Base-by-base conservation (phyloP, 1,140 invertebrate species). In the Drosophila prosaltans region DNA sequence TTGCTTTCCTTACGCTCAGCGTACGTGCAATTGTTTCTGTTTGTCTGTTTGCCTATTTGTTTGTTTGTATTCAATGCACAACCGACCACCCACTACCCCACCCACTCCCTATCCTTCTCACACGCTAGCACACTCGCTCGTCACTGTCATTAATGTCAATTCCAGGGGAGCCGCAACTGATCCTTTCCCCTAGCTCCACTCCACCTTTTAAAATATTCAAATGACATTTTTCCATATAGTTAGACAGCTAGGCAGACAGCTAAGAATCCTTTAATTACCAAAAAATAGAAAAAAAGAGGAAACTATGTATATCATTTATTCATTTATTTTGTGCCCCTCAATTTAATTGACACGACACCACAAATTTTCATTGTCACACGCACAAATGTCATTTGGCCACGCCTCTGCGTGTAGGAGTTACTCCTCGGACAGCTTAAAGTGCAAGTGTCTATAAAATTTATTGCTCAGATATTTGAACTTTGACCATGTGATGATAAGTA, bases 61-160 rank as follows among this genome's bases (percentile, higher is more conserved):
- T 70, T 85, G 81, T 84, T 72, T 74, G 80, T 81, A 51, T 51
- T 79, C 76, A 60, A 69, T 51, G 67, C 63, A 60, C 76, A 69
- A 63, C 68, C 69, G 74, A 63, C 68, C 65, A 69, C 73, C 67
- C 69, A 80, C 66, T 57, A 78, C 80, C 72, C 4, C 41, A 4
- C n/a, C 43, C 10, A 1, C 43, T 7, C 24, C 8, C 7, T 26
- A 7, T 21, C 45, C 8, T 51, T 3, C 7, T 9, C 28, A 30
- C 16, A 6, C 43, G 45, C 16, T 48, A 2, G 7, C 16, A 16
- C 16, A 16, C 45, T 26, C 45, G 74, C 80, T 89, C 84, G 77
- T 88, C 83, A 88, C 80, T 88, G 83, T 89, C 83, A 88, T 88
- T 88, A 88, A 89, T 70, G 76, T 80, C 76, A 88, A 83, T 88